Base-by-base conservation (phyloP, 2,888 invertebrate species). In the Aspidiotus destructor region DNA sequence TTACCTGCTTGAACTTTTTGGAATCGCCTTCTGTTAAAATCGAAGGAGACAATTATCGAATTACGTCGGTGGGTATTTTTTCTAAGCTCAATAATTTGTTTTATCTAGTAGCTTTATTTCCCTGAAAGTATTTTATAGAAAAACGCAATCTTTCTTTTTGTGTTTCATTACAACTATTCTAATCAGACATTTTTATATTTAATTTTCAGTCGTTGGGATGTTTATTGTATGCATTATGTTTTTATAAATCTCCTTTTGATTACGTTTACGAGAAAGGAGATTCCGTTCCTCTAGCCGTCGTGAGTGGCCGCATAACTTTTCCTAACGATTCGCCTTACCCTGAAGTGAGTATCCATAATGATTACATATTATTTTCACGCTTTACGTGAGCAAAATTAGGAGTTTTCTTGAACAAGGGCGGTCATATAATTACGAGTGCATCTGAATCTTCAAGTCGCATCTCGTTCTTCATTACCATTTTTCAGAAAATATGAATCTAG, bases 211-310 rank as follows among this genome's bases (percentile, higher is more conserved):
- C 90, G 68, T 79, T 92, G 72, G 93, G 92, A 13, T 93, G 92
- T 77, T 81, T 90, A 70, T 79, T 93, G 40, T 92, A 89, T 78
- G 91, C 92, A 0, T 81, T 92, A 79, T 88, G 90, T 75, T 92
- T 86, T 76, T 88, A 88, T 75, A 87, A 87, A 76, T 89, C 90
- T 55, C 92, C 92, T 0, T 93, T 87, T 77, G 92, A 93, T 77
- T 80, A 83, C 40, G 86, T 89, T 10, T 87, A 91, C 75, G 90
- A 90, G 76, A 81, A 88, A 73, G 92, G 92, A 1, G 91, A 91
- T 77, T 90, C 90, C 73, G 88, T 93, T 11, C 91, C 92, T 54
- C 78, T 93, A 72, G 92, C 92, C 69, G 89, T 89, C 48, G 83
- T 89, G 69, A 87, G 86, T 74, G 88, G 88, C 63, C 86, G 84